Conservation (phyloP, 2,888 invertebrate species). For the Nesidiocoris tenuis region DNA sequence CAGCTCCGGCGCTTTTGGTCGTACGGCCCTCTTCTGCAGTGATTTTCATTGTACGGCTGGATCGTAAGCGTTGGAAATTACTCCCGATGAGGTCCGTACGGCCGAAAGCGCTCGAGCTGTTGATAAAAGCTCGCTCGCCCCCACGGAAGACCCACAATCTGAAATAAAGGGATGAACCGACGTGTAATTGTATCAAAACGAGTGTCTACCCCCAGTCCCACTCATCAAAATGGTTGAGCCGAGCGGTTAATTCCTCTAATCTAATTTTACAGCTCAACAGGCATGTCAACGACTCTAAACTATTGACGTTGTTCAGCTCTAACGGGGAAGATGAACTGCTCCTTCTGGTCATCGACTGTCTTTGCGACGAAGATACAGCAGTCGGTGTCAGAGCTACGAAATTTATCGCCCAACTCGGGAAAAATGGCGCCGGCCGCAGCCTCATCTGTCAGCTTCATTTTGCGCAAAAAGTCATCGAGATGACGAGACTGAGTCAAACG, state of each 20-base stretch:
- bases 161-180: too few relatives aligned
- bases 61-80: too few relatives aligned
- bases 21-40: too few relatives aligned
- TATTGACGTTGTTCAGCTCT: background rate
- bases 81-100: background rate
- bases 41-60: too few relatives aligned
- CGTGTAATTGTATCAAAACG: too few relatives aligned
- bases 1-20: too few relatives aligned
- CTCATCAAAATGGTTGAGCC: too few relatives aligned
- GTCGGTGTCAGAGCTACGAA: constrained; percentile 37
- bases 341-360: constrained; percentile 9
- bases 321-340: background rate
- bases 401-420: constrained; percentile 33
- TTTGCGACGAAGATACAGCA: constrained; percentile 43
- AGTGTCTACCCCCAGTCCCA: too few relatives aligned
- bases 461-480: constrained; percentile 22
- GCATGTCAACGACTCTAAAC: background rate
- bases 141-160: too few relatives aligned
- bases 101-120: too few relatives aligned
- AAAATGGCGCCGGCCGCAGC: constrained; percentile 20
- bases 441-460: constrained; percentile 35
- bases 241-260: too few relatives aligned
- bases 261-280: constrained; percentile 13
- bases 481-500: constrained; percentile 26
- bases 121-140: too few relatives aligned